Conservation (phyloP, 2,888 invertebrate genomes). For the Drosophila koepferae region DNA sequence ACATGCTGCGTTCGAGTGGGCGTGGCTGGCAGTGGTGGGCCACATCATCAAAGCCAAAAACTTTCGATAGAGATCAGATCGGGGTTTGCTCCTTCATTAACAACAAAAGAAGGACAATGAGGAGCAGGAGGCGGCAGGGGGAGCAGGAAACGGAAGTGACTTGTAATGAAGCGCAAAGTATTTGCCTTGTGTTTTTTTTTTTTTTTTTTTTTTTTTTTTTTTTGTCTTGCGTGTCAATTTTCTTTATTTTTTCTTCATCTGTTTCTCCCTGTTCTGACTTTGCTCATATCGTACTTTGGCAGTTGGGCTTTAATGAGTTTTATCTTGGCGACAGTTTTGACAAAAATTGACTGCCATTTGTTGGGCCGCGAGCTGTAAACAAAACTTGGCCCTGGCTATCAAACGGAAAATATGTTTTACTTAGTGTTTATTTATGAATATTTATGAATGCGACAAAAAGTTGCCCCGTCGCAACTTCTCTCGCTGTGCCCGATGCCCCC, state of each 20-base stretch:
- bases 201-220: not conserved
- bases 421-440: constrained; percentile 76
- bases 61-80: constrained; percentile 75
- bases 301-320: constrained; percentile 79
- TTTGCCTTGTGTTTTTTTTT: constrained; percentile 47
- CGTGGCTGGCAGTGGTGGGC: constrained; percentile 18
- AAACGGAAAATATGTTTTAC: constrained; percentile 79
- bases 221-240: not conserved
- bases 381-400: constrained; percentile 71
- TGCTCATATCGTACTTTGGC: constrained; percentile 54
- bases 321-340: constrained; percentile 70
- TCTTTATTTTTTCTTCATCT: constrained; percentile 14
- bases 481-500: too few relatives aligned
- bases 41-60: constrained; percentile 71
- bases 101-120: constrained; percentile 30
- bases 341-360: constrained; percentile 74
- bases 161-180: constrained; percentile 73
- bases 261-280: not conserved
- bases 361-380: constrained; percentile 60
- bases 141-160: constrained; percentile 62
- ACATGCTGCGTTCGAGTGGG: constrained; percentile 10
- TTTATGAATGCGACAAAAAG: constrained; percentile 79
- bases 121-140: not conserved
- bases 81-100: constrained; percentile 65
- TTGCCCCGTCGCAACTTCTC: constrained; percentile 35